These are phyloP conservation scores for Acrocephalus kingi DNA, from an alignment of 2,113 vertebrate genomes.

Conservation along the genomic window DNA sequence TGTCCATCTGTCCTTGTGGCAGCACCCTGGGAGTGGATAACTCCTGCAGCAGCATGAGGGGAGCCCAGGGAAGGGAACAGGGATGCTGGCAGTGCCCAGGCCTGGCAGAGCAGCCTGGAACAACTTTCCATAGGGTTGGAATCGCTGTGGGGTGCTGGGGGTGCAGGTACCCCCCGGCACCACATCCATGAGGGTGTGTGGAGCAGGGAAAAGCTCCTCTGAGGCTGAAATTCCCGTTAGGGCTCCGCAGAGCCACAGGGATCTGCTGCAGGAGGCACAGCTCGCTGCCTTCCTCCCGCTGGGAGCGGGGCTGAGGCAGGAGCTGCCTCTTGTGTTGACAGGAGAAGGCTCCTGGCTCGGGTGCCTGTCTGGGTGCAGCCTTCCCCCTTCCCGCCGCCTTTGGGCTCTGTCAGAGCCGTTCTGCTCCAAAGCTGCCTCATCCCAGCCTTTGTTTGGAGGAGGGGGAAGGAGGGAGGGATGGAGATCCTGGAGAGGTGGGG, in stretches of 20 bases:
- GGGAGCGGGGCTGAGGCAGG: background rate
- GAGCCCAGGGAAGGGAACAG: background rate
- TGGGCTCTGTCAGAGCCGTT: background rate
- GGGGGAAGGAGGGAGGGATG: background rate
- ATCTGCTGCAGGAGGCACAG: background rate
- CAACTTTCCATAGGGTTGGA: background rate
- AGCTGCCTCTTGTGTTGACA: background rate
- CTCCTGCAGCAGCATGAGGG: background rate
- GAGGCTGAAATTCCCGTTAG: background rate
- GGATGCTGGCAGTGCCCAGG: background rate
- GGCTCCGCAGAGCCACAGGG: background rate
- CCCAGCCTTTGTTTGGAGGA: background rate
- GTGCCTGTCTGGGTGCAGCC: background rate
- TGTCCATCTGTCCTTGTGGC: fast-evolving
- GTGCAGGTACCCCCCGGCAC: background rate
- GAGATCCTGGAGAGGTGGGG: background rate
- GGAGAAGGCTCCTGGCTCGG: background rate
- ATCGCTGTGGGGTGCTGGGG: fast-evolving
- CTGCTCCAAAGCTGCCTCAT: background rate
- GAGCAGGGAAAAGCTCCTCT: background rate
- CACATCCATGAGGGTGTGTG: fast-evolving
- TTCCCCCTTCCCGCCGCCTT: background rate
- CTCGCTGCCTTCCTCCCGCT: background rate
- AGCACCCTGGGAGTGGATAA: background rate
- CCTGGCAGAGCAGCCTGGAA: background rate